Conservation (phyloP, 1,140 invertebrate species). For the Drosophila micromelanica region DNA sequence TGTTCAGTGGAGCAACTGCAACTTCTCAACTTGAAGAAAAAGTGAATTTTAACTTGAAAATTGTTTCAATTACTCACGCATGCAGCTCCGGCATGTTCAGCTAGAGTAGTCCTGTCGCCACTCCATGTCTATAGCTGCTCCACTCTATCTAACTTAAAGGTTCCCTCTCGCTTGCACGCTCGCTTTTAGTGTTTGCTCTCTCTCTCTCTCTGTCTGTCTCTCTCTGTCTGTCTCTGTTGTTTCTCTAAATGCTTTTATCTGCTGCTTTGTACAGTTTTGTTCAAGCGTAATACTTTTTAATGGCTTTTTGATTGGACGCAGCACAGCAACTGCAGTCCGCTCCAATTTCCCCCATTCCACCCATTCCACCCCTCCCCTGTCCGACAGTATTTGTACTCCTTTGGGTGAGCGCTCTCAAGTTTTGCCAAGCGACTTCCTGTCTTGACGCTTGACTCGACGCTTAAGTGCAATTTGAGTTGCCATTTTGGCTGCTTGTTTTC, state of each 20-base stretch:
- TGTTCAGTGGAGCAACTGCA: not conserved
- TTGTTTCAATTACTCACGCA: constrained; percentile 57
- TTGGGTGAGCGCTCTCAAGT: constrained; percentile 52
- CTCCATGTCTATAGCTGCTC: constrained; percentile 1
- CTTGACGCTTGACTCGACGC: constrained; percentile 80
- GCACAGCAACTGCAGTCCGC: constrained; percentile 31
- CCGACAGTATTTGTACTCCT: constrained; percentile 23
- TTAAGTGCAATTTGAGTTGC: constrained; percentile 81
- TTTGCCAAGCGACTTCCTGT: constrained; percentile 74
- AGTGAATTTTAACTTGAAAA: constrained; percentile 53
- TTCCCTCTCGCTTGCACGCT: constrained; percentile 5
- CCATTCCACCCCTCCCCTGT: not conserved
- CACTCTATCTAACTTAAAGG: not conserved
- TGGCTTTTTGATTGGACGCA: constrained; percentile 83
- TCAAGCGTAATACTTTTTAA: constrained; percentile 84
- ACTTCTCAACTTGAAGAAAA: constrained; percentile 17
- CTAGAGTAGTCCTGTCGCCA: constrained; percentile 13
- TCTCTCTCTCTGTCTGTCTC: constrained; percentile 13
- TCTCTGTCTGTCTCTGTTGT: constrained; percentile 28
- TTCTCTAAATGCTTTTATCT: constrained; percentile 64
- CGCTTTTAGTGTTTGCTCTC: not conserved
- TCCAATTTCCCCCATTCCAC: not conserved
- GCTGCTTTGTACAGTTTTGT: constrained; percentile 81
- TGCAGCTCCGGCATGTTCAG: constrained; percentile 15
- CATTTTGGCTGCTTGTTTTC: constrained; percentile 59